These are phyloP conservation scores for Ophion ventricosus DNA, from an alignment of 2,888 invertebrate species.

Conservation along the genomic window DNA sequence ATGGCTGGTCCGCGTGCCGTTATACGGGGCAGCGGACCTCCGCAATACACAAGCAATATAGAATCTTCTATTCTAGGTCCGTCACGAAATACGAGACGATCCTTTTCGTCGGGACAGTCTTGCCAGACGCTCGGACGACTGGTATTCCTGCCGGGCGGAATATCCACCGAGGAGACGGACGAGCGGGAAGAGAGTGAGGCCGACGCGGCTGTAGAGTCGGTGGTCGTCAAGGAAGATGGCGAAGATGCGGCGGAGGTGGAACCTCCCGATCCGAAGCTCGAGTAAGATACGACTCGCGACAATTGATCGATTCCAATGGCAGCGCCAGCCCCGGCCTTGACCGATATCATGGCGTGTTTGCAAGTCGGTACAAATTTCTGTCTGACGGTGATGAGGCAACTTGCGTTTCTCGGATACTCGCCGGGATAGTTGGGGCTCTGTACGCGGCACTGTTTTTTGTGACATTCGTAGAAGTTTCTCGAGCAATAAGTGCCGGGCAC, in stretches of 20 bases:
- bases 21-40: slow-evolving; percentile 93
- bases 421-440: slow-evolving; percentile 97
- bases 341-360: slow-evolving; percentile 95
- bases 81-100: slow-evolving; percentile 94
- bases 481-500: slow-evolving; percentile 94
- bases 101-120: slow-evolving; percentile 92
- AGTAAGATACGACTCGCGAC: slow-evolving; percentile 33
- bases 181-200: background rate
- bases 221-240: slow-evolving; percentile 18
- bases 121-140: slow-evolving; percentile 89
- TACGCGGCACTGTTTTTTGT: slow-evolving; percentile 92
- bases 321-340: slow-evolving; percentile 80
- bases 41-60: slow-evolving; percentile 93
- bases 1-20: slow-evolving; percentile 90
- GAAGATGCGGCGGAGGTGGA: slow-evolving; percentile 5
- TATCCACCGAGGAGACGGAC: slow-evolving; percentile 4
- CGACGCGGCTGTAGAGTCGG: background rate
- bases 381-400: slow-evolving; percentile 94
- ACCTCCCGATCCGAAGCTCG: slow-evolving; percentile 31
- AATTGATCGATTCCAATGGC: slow-evolving; percentile 40
- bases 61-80: slow-evolving; percentile 93
- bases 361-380: slow-evolving; percentile 93
- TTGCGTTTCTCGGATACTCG: slow-evolving; percentile 94
- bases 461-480: slow-evolving; percentile 93
- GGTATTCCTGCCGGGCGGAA: slow-evolving; percentile 22